These are phyloP conservation scores for Mechanitis mazaeus DNA, from an alignment of 2,888 invertebrate genomes.

Conservation along the genomic window DNA sequence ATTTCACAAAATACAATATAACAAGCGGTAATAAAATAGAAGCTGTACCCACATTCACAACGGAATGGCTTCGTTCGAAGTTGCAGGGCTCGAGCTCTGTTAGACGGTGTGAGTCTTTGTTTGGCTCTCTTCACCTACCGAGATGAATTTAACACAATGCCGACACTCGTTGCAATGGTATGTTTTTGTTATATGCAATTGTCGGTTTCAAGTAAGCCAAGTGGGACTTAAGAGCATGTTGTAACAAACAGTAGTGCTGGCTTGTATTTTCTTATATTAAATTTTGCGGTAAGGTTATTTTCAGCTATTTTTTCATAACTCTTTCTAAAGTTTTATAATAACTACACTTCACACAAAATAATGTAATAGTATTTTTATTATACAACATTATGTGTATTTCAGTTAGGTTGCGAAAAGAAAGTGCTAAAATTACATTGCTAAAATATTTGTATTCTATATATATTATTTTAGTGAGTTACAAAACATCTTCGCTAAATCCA, in stretches of 20 bases:
- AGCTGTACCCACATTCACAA: neutral
- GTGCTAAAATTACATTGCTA: too few species aligned
- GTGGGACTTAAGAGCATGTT: neutral
- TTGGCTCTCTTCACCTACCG: constrained; percentile 5
- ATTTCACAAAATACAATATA: too few species aligned
- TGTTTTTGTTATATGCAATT: constrained; percentile 7
- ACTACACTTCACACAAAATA: too few species aligned
- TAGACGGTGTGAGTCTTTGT: constrained; percentile 1
- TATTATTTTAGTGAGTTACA: neutral
- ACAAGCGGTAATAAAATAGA: neutral
- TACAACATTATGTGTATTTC: too few species aligned
- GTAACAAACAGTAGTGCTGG: neutral
- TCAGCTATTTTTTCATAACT: neutral
- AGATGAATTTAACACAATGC: constrained; percentile 5
- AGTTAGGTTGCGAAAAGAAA: too few species aligned
- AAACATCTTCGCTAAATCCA: constrained; percentile 21
- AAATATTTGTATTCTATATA: neutral
- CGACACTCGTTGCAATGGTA: neutral
- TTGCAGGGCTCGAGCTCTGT: neutral
- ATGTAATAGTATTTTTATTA: too few species aligned
- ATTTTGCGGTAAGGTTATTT: neutral
- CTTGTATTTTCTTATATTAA: neutral
- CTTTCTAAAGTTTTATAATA: neutral
- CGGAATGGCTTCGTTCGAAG: neutral
- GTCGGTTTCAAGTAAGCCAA: constrained; percentile 5